A percentile compares a stretch with the other conserved stretches of the same genome.
phyloP scores from a whole-genome alignment of 2,888 invertebrate species.

The Archips xylosteana region DNA sequence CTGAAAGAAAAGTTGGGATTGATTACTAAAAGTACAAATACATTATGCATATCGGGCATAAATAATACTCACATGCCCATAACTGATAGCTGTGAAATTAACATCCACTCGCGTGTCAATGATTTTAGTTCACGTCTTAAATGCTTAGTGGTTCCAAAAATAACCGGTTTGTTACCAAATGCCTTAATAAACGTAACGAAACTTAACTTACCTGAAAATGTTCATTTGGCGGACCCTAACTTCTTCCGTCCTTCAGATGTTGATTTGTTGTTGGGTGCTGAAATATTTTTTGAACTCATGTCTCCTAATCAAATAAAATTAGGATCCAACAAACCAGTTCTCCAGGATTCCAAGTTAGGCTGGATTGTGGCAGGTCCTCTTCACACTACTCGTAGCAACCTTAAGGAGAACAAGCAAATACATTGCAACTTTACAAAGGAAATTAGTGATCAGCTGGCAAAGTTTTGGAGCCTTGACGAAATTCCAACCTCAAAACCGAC shows the following conservation, averaged over 20 bases:
- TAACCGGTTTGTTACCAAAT: slow-evolving; percentile 30
- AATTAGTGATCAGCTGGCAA: slow-evolving; percentile 11
- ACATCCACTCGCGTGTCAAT: slow-evolving; percentile 17
- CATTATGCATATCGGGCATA: slow-evolving; percentile 27
- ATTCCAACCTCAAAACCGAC: slow-evolving; percentile 14
- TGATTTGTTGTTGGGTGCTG: slow-evolving; percentile 44
- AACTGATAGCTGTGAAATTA: slow-evolving; percentile 25
- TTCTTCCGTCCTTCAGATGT: slow-evolving; percentile 42
- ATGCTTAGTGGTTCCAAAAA: slow-evolving; percentile 37
- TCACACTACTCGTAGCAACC: background rate
- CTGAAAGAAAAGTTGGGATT: slow-evolving; percentile 28
- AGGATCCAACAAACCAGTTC: slow-evolving; percentile 38
- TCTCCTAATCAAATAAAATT: slow-evolving; percentile 27
- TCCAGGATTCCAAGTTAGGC: slow-evolving; percentile 41
- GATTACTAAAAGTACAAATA: slow-evolving; percentile 13
- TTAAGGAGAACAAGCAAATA: background rate
- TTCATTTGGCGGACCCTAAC: slow-evolving; percentile 43
- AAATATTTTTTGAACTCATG: slow-evolving; percentile 44
- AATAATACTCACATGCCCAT: slow-evolving; percentile 24
- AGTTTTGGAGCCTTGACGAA: slow-evolving; percentile 36
- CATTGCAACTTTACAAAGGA: slow-evolving; percentile 29
- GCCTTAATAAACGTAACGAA: slow-evolving; percentile 2
- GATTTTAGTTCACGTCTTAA: slow-evolving; percentile 8
- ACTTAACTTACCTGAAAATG: slow-evolving; percentile 30
- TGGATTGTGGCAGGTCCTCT: slow-evolving; percentile 43